Evolutionary conservation across 2,113 vertebrate species (phyloP).

Genomic region (Ursus arctos): DNA sequence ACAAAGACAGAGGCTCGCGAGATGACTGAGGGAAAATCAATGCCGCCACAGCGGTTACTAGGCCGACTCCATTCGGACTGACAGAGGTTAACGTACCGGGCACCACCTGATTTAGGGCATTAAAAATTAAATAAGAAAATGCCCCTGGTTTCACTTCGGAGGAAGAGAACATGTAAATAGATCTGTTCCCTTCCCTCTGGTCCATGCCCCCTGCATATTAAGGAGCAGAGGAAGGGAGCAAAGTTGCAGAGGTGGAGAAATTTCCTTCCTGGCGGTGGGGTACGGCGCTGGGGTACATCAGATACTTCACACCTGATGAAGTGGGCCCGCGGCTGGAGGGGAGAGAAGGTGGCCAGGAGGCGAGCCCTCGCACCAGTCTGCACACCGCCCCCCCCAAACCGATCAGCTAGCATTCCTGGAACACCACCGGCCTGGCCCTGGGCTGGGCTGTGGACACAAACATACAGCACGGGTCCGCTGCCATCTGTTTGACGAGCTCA

Average conservation of each 20-base stretch:
- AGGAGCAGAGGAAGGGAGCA: background rate
- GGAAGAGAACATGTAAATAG: slow-evolving; percentile 22
- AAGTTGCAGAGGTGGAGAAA: background rate
- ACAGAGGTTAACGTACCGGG: slow-evolving; percentile 85
- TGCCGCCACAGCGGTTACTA: slow-evolving; percentile 85
- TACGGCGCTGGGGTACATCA: rapidly evolving
- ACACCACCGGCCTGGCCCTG: background rate
- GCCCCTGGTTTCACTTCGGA: background rate
- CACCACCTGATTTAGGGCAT: slow-evolving; percentile 69
- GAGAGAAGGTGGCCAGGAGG: background rate
- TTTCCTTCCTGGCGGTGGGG: background rate
- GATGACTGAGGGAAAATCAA: slow-evolving; percentile 89
- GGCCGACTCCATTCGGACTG: slow-evolving; percentile 84
- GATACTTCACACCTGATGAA: no score
- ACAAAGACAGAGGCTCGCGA: slow-evolving; percentile 74
- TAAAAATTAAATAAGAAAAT: slow-evolving; percentile 83
- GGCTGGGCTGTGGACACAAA: background rate
- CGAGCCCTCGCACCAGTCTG: background rate
- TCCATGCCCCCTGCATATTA: background rate
- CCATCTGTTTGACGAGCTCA: background rate
- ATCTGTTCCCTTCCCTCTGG: background rate
- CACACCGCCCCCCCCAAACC: background rate
- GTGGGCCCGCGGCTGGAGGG: background rate
- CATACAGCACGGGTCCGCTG: background rate
- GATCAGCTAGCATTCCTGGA: background rate